Percentiles rank a stretch among this genome's conserved stretches.
Evolutionary conservation across 2,888 invertebrate species (phyloP).

Genomic region (Aphodius granarius): DNA sequence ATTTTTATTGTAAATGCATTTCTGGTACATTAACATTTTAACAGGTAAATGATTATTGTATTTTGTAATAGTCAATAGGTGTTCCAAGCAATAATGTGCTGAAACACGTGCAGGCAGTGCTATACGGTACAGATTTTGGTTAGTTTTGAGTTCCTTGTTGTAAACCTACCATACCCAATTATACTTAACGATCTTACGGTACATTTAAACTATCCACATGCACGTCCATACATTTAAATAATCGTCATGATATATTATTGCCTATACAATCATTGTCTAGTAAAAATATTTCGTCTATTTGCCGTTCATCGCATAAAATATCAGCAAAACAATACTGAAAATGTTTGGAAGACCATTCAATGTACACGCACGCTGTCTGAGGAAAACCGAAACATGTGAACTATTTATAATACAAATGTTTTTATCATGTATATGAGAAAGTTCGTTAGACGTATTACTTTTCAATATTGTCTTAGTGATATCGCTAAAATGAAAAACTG

Average conservation of each 20-base stretch:
- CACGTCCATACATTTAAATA: slow-evolving; percentile 9
- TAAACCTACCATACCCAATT: slow-evolving; percentile 15
- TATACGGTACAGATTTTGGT: slow-evolving; percentile 50
- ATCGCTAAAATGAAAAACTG: slow-evolving; percentile 18
- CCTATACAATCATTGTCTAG: slow-evolving; percentile 14
- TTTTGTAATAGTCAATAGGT: slow-evolving; percentile 55
- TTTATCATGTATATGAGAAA: background rate
- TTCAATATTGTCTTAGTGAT: slow-evolving; percentile 15
- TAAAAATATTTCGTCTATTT: slow-evolving; percentile 13
- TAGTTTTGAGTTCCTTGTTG: slow-evolving; percentile 29
- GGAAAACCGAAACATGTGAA: background rate
- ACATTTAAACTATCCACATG: slow-evolving; percentile 37
- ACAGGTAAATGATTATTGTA: slow-evolving; percentile 55
- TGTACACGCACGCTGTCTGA: slow-evolving; percentile 36
- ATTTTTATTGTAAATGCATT: slow-evolving; percentile 56
- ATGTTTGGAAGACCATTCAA: slow-evolving; percentile 47
- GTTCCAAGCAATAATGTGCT: slow-evolving; percentile 56
- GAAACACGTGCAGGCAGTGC: slow-evolving; percentile 56
- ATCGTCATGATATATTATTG: slow-evolving; percentile 17
- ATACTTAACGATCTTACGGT: slow-evolving; percentile 39
- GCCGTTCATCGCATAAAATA: slow-evolving; percentile 28
- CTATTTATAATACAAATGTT: background rate
- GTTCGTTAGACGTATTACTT: slow-evolving; percentile 1
- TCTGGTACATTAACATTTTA: slow-evolving; percentile 56
- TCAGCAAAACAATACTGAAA: slow-evolving; percentile 42